These are phyloP conservation scores for Leptodactylus fallax DNA, from an alignment of 2,797 vertebrate species.

Conservation along the genomic window DNA sequence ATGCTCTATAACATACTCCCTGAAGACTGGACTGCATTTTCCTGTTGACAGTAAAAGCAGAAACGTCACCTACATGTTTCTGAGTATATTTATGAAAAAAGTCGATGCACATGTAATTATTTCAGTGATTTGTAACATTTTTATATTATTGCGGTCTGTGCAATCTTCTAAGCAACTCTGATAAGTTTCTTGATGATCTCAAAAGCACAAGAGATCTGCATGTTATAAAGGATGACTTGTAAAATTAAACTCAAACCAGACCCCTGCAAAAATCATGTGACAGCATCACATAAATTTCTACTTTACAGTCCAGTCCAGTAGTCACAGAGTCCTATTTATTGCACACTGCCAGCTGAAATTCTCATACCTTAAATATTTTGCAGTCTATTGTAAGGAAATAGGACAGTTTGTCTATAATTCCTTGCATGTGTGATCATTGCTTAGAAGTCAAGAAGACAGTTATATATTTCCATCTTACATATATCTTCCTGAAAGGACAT, in stretches of 20 bases:
- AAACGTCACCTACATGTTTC: too few relatives aligned
- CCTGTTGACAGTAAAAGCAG: too few relatives aligned
- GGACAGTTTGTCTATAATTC: not conserved
- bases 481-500: not conserved
- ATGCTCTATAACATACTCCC: too few relatives aligned
- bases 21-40: too few relatives aligned
- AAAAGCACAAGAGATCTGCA: not conserved
- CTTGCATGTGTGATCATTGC: too few relatives aligned
- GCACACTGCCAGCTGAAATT: constrained; percentile 51
- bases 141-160: too few relatives aligned
- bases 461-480: not conserved
- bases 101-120: too few relatives aligned
- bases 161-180: too few relatives aligned
- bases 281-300: constrained; percentile 5
- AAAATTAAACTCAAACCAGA: not conserved
- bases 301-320: constrained; percentile 43
- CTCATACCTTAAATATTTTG: constrained; percentile 30
- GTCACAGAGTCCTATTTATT: constrained; percentile 45
- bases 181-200: not conserved
- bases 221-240: too few relatives aligned
- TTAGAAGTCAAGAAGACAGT: not conserved
- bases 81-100: too few relatives aligned
- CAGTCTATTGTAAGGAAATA: constrained; percentile 1
- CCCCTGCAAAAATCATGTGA: constrained; percentile 6
- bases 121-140: too few relatives aligned